Evolutionary conservation across 2,888 invertebrate species (phyloP).

Genomic region (Orchesellides sinensis): DNA sequence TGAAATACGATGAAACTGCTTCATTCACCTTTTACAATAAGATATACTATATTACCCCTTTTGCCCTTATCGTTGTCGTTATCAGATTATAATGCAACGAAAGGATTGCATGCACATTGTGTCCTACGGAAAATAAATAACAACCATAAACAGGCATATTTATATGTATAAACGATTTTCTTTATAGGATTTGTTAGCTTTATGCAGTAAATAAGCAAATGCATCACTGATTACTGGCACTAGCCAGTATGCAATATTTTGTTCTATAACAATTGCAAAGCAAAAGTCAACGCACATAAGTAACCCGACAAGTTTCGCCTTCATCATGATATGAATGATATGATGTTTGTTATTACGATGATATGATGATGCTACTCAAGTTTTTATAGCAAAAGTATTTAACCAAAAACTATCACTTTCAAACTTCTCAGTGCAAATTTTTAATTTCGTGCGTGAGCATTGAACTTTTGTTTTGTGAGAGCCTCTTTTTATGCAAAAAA

Average conservation of each 20-base stretch:
- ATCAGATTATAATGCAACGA: too few species aligned
- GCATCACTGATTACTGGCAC: background rate
- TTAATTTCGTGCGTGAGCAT: slow-evolving; percentile 62
- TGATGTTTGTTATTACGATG: too few species aligned
- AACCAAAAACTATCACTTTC: slow-evolving; percentile 65
- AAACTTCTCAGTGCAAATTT: slow-evolving; percentile 60
- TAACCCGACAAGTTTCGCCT: slow-evolving; percentile 62
- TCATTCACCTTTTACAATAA: too few species aligned
- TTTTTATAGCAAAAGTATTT: slow-evolving; percentile 62
- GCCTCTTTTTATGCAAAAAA: slow-evolving; percentile 34
- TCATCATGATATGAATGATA: slow-evolving; percentile 38
- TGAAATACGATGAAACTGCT: too few species aligned
- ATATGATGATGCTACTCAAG: slow-evolving; percentile 55
- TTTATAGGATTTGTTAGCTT: background rate
- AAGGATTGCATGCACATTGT: too few species aligned
- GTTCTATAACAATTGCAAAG: background rate
- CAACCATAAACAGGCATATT: background rate
- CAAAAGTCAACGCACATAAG: slow-evolving; percentile 10
- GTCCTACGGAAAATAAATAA: too few species aligned
- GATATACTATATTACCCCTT: too few species aligned
- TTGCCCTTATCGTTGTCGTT: too few species aligned
- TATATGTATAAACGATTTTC: background rate
- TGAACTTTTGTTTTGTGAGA: slow-evolving; percentile 45
- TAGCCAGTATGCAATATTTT: background rate
- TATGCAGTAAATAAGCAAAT: background rate